Base-by-base conservation (phyloP, 1,140 invertebrate genomes). In the Tetragnatha versicolor region DNA sequence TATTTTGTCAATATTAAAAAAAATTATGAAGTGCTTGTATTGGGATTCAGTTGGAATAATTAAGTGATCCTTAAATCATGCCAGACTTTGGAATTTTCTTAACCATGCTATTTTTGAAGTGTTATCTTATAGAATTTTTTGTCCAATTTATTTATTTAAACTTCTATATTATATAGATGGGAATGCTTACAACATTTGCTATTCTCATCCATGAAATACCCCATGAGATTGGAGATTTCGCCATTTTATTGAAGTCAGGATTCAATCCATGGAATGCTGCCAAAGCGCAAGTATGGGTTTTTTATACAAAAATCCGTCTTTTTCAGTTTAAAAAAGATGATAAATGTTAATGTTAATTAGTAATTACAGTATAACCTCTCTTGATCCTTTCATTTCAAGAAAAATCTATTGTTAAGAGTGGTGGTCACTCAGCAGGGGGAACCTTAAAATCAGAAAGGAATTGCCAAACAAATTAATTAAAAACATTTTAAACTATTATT, bases 141-240 rank as follows among this genome's bases (percentile, higher is more conserved):
- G 35, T 68, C 17, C 10, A 17, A 20, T 7, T 65, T 63, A 47
- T 20, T 6, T 27, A 14, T 51, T 72, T 42, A 68, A 2, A 58
- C 9, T 14, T 60, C 2, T 5, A 31, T 79, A 79, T 9, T 93
- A 92, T 72, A 14, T 86, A 95, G 83, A 91, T 97, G 49, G 97
- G 97, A 7, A 83, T 93, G 4, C 87, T 98, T 4, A 98, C 96
- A 7, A 98, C 96, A 0, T 91, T 96, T 81, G 96, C 96, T 58
- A 98, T 98, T 81, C 86, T 96, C 12, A 89, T 97, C n/a, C 97
- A 98, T 84, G 96, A 98, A 87, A 95, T 99, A 81, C 97, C 97
- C 0, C 97, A 99, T 85, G 97, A 99, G 86, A 92, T 99, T 33
- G 96, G 95, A 0, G 97, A 99, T 86, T 98, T 98, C 87, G 97